Evolutionary conservation across 2,797 vertebrate genomes (phyloP), one percentile per base, ranked within the genome.

Genomic region (Muscicapa striata): DNA sequence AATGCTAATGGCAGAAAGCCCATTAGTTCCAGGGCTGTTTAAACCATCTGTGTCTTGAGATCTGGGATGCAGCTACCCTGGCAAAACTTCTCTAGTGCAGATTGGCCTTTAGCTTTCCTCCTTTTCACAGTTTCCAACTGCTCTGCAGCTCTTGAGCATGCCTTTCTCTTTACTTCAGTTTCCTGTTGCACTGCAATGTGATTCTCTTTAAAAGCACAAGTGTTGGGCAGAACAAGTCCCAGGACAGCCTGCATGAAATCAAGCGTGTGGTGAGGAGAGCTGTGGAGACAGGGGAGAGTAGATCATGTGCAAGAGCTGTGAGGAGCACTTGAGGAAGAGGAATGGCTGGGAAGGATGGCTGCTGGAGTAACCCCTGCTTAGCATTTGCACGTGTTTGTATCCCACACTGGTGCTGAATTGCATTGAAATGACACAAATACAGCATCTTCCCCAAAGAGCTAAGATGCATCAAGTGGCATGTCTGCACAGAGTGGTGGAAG

Each of bases 401-500:
- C 29, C 32, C 55, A 32, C 4, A 1, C 24, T 87, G 70, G 23
- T 72, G 63, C 24, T 69, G 74, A 54, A 40, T 18, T 2, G 1
- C 15, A 14, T 2, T 5, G 40, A n/a, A 21, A 2, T 6, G 6
- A 38, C 13, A 29, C 40, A 55, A 46, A 41, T 5, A 3, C n/a
- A 26, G 26, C 41, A 20, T 32, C 54, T 68, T 61, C 26, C 55
- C 34, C 36, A 30, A 64, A 75, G 41, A 86, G 14, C 10, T 4
- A 2, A 13, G 52, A 7, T n/a, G 55, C 19, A n/a, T n/a, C 43
- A 38, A 41, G 41, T 5, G 32, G 14, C 27, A 11, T 1, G 4
- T 62, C 30, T 0, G 0, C 2, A 10, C 0, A 0, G 14, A 11
- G 69, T 0, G 0, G 30, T 61, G 45, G 27, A 82, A 64, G 32